These are phyloP conservation scores for Ictalurus punctatus DNA, from an alignment of 2,113 vertebrate species.

Conservation along the genomic window DNA sequence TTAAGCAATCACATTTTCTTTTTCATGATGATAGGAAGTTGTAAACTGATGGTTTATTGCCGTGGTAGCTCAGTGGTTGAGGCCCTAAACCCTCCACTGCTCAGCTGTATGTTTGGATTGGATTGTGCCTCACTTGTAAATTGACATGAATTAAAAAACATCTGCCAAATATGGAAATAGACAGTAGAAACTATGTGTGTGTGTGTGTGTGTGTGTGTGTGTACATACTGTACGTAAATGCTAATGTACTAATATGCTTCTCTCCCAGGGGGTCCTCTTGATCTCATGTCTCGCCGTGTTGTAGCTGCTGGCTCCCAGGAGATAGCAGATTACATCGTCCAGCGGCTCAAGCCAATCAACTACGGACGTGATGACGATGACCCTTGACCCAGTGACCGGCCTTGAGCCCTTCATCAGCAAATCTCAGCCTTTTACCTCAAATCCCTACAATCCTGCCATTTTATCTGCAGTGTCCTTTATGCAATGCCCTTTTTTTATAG, in stretches of 20 bases:
- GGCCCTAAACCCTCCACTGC: not conserved
- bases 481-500: conserved; percentile 5
- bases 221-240: conserved; percentile 13
- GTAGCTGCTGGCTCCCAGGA: conserved; percentile 81
- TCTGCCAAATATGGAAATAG: not conserved
- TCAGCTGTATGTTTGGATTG: not conserved
- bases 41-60: not conserved
- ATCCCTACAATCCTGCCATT: conserved; percentile 46
- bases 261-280: conserved; percentile 79
- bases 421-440: conserved; percentile 56
- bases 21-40: not conserved
- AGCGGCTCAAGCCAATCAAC: conserved; percentile 80
- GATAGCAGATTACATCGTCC: conserved; percentile 79
- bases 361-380: conserved; percentile 79
- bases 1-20: not conserved
- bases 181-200: not conserved
- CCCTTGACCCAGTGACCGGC: conserved; percentile 20
- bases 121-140: not conserved
- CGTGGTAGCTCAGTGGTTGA: not conserved
- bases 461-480: conserved; percentile 41
- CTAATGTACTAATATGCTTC: conserved; percentile 37
- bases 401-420: conserved; percentile 37
- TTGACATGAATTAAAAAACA: not conserved
- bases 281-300: conserved; percentile 86
- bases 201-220: not conserved